Base-by-base conservation (phyloP, 1,140 invertebrate species). In the Psilanteris sp. region DNA sequence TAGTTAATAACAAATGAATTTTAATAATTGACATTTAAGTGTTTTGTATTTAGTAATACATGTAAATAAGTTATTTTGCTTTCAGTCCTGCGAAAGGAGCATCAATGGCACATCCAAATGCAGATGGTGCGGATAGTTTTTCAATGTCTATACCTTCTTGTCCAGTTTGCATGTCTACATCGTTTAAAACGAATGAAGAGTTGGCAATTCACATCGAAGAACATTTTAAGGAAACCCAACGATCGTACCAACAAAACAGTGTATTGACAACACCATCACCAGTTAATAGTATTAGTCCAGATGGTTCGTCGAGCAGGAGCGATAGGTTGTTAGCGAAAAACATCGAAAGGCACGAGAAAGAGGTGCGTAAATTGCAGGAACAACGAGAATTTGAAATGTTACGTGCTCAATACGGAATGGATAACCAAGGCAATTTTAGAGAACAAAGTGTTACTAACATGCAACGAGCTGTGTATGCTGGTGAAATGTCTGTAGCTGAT, bases 341-440 rank as follows among this genome's bases (percentile, higher is more conserved):
- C 67, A 89, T 92, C 81, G 91, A 91, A 77, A 91, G 89, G 57
- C 83, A 87, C 11, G 94, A 95, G 64, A 90, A 92, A 59, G 93
- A 94, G 81, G 93, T 92, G 1, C 90, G 93, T 78, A 91, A 90
- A 43, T 89, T 92, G 52, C 87, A 93, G 26, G 94, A 96, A 81
- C 92, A 95, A 78, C 90, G 93, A 54, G 94, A 96, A 83, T 96
- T 96, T 85, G 93, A 95, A 79, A 87, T 94, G 84, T 82, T 96
- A 7, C 90, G 94, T 78, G 94, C 94, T 6, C 93, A 95, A 81
- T 96, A 96, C 86, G 95, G 96, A 0, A 96, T 96, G 95, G 94
- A 96, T 78, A 94, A 95, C 87, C 93, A 94, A 77, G 92, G 92
- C 18, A 94, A 93, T 77, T 95, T 94, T 87, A 91, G 92, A 24